A percentile compares a stretch with the other conserved stretches of the same genome.
Conservation (phyloP, 2,113 vertebrate species). For the Shinisaurus crocodilurus region DNA sequence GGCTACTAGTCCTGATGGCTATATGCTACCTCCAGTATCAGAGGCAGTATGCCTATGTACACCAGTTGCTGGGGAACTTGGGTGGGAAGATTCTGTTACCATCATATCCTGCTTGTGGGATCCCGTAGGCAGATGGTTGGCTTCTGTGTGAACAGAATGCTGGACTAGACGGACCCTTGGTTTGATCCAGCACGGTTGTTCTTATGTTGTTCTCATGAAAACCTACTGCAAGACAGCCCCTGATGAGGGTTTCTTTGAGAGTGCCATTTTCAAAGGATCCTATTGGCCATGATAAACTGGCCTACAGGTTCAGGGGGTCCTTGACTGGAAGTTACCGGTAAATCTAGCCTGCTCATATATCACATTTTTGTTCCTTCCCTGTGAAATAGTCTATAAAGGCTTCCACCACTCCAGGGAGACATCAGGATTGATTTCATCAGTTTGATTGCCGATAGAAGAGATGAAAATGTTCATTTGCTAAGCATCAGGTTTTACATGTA, state of each 20-base stretch:
- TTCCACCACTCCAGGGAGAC: neutral
- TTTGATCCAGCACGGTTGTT: no score
- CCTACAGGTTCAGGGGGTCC: neutral
- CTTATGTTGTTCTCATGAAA: no score
- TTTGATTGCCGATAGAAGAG: neutral
- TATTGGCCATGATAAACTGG: neutral
- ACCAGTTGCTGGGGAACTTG: no score
- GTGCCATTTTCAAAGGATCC: neutral
- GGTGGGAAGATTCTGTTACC: no score
- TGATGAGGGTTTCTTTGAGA: neutral
- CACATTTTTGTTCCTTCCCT: neutral
- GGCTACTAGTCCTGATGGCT: no score
- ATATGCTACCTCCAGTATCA: no score
- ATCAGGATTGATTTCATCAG: neutral
- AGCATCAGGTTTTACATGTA: neutral
- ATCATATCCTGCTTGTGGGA: no score
- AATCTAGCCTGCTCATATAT: neutral
- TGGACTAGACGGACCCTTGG: no score
- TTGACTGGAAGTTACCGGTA: neutral
- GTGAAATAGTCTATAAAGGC: neutral
- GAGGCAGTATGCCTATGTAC: no score
- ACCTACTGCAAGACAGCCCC: no score
- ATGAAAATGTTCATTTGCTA: neutral
- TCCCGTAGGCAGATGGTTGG: no score
- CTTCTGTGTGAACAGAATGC: no score